These are phyloP conservation scores for Netelia fuscicornis DNA, from an alignment of 2,888 invertebrate genomes.

Conservation along the genomic window DNA sequence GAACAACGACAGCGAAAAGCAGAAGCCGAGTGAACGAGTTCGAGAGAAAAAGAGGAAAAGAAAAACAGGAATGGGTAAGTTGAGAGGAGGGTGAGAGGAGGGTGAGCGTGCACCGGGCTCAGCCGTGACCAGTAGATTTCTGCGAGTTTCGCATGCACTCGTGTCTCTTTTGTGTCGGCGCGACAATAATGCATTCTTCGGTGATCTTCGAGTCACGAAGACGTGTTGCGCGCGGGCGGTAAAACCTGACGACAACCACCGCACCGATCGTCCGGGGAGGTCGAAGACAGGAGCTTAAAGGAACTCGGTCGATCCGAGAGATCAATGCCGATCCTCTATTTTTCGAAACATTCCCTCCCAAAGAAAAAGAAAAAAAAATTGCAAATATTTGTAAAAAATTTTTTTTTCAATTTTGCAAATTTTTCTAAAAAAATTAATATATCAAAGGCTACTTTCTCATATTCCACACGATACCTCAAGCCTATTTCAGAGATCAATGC, in stretches of 20 bases:
- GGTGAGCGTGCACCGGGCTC: neutral
- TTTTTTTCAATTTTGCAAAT: too few relatives aligned
- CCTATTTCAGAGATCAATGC: too few relatives aligned
- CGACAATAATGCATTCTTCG: conserved; percentile 71
- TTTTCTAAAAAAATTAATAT: too few relatives aligned
- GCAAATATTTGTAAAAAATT: too few relatives aligned
- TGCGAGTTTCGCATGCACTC: neutral
- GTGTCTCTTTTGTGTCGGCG: conserved; percentile 17
- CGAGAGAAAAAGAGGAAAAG: neutral
- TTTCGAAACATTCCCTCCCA: neutral
- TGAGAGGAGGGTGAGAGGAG: neutral
- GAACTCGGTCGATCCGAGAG: neutral
- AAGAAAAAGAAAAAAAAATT: too few relatives aligned
- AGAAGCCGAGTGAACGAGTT: conserved; percentile 56
- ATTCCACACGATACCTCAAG: too few relatives aligned
- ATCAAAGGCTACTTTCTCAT: too few relatives aligned
- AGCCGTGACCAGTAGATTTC: conserved; percentile 30
- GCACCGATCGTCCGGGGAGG: conserved; percentile 54
- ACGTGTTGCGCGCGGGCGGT: conserved; percentile 54
- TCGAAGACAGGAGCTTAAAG: conserved; percentile 63
- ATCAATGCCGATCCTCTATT: conserved; percentile 42
- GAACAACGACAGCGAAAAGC: conserved; percentile 34
- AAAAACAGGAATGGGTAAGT: neutral
- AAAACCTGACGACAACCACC: conserved; percentile 55
- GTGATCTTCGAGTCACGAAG: conserved; percentile 69